A percentile compares a stretch with the other conserved stretches of the same genome.
Evolutionary conservation across 2,888 invertebrate genomes (phyloP).

Genomic region (Biston stratarius): DNA sequence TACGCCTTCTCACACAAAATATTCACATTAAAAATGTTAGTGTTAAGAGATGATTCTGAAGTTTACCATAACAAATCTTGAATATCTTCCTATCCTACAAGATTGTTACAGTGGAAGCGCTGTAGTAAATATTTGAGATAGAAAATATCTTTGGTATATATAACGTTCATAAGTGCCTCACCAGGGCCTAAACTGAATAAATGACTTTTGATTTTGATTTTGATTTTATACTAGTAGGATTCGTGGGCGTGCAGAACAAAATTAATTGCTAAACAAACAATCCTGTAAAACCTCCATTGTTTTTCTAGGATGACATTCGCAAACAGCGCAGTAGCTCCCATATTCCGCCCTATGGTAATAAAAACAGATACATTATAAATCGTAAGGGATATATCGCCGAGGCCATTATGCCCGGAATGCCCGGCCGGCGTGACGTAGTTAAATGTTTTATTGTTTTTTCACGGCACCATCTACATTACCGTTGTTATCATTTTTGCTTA

Average conservation of each 20-base stretch:
- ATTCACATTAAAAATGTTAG: too few species aligned
- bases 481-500: constrained; percentile 72
- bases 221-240: background rate
- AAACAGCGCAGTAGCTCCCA: constrained; percentile 33
- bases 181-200: too few species aligned
- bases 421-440: constrained; percentile 74
- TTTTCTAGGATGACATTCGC: constrained; percentile 19
- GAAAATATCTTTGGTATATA: background rate
- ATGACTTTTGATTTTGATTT: too few species aligned
- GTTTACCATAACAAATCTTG: too few species aligned
- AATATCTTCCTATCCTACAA: too few species aligned
- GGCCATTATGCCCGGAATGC: constrained; percentile 70
- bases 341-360: constrained; percentile 72
- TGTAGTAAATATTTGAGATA: background rate
- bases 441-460: constrained; percentile 80
- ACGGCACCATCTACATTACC: constrained; percentile 71
- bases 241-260: background rate
- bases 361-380: constrained; percentile 80
- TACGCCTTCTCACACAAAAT: too few species aligned
- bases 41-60: too few species aligned
- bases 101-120: too few species aligned
- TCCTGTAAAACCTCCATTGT: constrained; percentile 12
- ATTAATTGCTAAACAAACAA: constrained; percentile 18
- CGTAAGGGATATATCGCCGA: constrained; percentile 73
- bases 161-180: too few species aligned